These are phyloP conservation scores for Macrosiphum euphorbiae DNA, from an alignment of 2,888 invertebrate genomes.

Conservation along the genomic window DNA sequence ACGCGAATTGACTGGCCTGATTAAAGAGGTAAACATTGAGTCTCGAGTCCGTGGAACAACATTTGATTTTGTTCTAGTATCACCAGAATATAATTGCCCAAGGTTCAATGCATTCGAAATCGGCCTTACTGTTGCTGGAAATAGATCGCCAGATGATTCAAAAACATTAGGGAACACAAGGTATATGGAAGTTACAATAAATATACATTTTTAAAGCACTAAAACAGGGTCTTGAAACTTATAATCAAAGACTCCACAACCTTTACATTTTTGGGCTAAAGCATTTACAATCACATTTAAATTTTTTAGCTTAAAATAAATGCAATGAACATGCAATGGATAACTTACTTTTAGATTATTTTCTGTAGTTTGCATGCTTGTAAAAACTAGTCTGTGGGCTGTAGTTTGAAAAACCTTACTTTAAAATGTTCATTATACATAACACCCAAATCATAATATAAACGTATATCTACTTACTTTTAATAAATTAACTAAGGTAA, in stretches of 20 bases:
- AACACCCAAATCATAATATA: background rate
- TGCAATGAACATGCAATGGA: background rate
- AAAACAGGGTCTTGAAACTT: background rate
- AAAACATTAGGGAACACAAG: constrained; percentile 87
- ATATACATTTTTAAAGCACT: background rate
- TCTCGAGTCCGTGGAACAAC: constrained; percentile 95
- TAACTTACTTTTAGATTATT: background rate
- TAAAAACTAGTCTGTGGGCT: background rate
- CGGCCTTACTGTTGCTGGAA: constrained; percentile 93
- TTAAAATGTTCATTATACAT: background rate
- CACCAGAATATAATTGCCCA: constrained; percentile 82
- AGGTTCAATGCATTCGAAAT: constrained; percentile 94
- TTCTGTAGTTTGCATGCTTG: background rate
- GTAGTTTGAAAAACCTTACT: background rate
- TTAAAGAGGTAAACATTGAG: constrained; percentile 98
- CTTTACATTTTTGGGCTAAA: background rate
- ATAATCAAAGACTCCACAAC: background rate
- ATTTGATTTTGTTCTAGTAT: constrained; percentile 95
- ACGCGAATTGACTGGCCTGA: constrained; percentile 94
- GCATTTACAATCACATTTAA: background rate
- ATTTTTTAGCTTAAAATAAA: too few species aligned
- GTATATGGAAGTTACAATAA: constrained; percentile 67
- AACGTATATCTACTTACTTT: too few species aligned
- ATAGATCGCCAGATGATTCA: constrained; percentile 92
- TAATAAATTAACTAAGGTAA: too few species aligned